These are phyloP conservation scores for Chamaetylas fuelleborni DNA, from an alignment of 2,113 vertebrate species.

Conservation along the genomic window DNA sequence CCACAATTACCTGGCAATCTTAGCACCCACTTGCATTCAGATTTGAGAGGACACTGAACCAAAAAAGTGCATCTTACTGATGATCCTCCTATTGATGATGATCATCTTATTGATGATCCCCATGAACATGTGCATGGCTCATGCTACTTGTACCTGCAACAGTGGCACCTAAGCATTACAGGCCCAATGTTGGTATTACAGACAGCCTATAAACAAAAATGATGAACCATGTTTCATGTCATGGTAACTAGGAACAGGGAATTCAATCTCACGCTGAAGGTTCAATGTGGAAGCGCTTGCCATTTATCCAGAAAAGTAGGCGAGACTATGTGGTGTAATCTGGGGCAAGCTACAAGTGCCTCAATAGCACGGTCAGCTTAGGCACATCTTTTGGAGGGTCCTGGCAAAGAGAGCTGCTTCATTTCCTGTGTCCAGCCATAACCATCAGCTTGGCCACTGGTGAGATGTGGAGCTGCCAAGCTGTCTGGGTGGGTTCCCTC, in stretches of 20 bases:
- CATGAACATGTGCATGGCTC: background rate
- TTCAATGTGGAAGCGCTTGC: background rate
- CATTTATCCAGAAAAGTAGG: background rate
- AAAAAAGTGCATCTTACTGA: background rate
- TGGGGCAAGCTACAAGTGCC: background rate
- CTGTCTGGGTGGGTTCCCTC: background rate
- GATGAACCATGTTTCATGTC: fast-evolving
- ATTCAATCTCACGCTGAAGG: background rate
- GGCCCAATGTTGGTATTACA: background rate
- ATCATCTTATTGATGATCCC: background rate
- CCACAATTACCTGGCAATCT: background rate
- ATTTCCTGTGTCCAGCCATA: background rate
- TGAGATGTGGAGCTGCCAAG: background rate
- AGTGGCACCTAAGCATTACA: background rate
- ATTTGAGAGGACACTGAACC: background rate
- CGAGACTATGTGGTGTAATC: background rate
- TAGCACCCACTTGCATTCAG: background rate
- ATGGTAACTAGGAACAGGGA: background rate
- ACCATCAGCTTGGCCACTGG: background rate
- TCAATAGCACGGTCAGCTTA: background rate
- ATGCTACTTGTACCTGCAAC: background rate
- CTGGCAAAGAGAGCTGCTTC: background rate
- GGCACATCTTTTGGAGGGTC: background rate
- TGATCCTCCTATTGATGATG: no score
- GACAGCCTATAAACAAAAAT: background rate